Conservation (phyloP, 2,113 vertebrate genomes). For the Paramisgurnus dabryanus region DNA sequence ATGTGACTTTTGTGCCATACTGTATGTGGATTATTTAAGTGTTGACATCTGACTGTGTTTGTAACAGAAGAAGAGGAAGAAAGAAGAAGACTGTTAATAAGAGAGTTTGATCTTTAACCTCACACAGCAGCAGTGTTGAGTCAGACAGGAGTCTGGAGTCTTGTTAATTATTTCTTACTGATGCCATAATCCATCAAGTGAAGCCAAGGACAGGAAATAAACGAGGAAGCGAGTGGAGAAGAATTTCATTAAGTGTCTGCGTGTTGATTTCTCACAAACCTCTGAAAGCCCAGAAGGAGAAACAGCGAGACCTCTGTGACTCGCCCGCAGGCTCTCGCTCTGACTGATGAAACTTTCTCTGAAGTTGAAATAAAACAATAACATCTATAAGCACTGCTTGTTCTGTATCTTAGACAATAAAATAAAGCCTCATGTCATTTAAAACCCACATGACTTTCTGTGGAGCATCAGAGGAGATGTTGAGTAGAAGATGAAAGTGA, state of each 20-base stretch:
- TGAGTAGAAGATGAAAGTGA: too few species aligned
- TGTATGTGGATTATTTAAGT: too few species aligned
- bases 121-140: constrained; percentile 64
- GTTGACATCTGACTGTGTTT: constrained; percentile 19
- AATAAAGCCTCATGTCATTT: not conserved
- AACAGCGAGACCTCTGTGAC: not conserved
- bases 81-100: constrained; percentile 62
- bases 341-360: not conserved
- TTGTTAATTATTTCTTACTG: constrained; percentile 76
- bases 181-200: constrained; percentile 74
- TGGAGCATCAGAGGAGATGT: not conserved
- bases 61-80: constrained; percentile 18
- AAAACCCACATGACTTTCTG: not conserved
- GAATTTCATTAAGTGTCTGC: constrained; percentile 38
- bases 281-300: not conserved
- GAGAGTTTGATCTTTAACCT: constrained; percentile 63
- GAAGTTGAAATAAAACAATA: not conserved
- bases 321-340: not conserved
- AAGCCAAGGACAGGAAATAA: constrained; percentile 48
- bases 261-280: constrained; percentile 55
- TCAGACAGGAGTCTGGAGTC: constrained; percentile 67
- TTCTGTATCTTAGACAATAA: not conserved
- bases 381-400: not conserved
- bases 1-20: too few species aligned
- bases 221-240: constrained; percentile 32